Evolutionary conservation across 2,797 vertebrate genomes (phyloP).

Genomic region (Siniperca undulata): DNA sequence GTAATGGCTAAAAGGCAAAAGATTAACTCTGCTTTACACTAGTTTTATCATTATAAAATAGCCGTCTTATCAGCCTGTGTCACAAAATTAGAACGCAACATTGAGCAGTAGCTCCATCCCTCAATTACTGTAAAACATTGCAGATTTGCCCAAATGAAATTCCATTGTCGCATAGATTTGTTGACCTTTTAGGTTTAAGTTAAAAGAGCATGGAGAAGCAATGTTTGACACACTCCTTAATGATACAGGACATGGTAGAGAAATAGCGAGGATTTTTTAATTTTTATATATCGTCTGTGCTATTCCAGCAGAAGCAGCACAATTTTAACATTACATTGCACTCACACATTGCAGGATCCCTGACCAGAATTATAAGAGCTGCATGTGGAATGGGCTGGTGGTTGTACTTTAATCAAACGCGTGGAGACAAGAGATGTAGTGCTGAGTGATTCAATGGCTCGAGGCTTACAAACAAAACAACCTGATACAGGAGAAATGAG

Average conservation of each 20-base stretch:
- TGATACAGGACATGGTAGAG: neutral
- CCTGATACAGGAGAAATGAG: slow-evolving; percentile 34
- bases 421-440: slow-evolving; percentile 37
- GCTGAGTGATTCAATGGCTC: slow-evolving; percentile 22
- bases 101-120: neutral
- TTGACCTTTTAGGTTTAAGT: slow-evolving; percentile 22
- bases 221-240: neutral
- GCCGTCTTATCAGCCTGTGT: neutral
- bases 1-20: slow-evolving; percentile 3
- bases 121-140: slow-evolving; percentile 5
- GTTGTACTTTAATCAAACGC: slow-evolving; percentile 59
- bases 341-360: slow-evolving; percentile 15
- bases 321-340: slow-evolving; percentile 22
- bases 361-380: slow-evolving; percentile 58
- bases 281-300: slow-evolving; percentile 9
- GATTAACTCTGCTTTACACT: neutral
- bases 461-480: slow-evolving; percentile 46
- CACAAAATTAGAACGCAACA: slow-evolving; percentile 4
- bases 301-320: slow-evolving; percentile 25
- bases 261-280: neutral
- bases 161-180: neutral
- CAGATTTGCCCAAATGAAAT: neutral
- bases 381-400: slow-evolving; percentile 12
- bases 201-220: neutral
- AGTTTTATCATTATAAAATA: slow-evolving; percentile 5